These are phyloP conservation scores for Stegophylla sp. DNA, from an alignment of 2,888 invertebrate genomes.

Conservation along the genomic window DNA sequence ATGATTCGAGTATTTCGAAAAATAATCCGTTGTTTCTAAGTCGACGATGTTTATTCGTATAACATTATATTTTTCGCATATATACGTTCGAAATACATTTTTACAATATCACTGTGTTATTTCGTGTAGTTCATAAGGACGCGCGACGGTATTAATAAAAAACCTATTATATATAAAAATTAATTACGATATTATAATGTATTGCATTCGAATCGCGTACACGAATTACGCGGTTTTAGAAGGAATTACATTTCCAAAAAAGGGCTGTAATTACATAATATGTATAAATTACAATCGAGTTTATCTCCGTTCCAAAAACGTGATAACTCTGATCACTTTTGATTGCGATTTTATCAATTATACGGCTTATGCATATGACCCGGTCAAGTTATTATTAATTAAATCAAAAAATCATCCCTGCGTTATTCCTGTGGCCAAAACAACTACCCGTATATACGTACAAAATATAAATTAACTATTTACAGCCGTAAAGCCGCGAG, in stretches of 20 bases:
- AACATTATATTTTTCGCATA: background rate
- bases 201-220: background rate
- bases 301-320: background rate
- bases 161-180: too few species aligned
- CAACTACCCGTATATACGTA: background rate
- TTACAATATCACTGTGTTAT: background rate
- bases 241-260: slow-evolving; percentile 14
- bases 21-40: too few species aligned
- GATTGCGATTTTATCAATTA: background rate
- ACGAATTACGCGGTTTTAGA: background rate
- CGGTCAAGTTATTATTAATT: slow-evolving; percentile 5
- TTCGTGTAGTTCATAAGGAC: too few species aligned
- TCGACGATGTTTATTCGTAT: background rate
- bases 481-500: slow-evolving; percentile 11
- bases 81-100: background rate
- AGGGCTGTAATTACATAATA: too few species aligned
- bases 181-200: background rate
- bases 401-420: slow-evolving; percentile 21
- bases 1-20: too few species aligned
- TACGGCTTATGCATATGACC: background rate
- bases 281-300: slow-evolving; percentile 3
- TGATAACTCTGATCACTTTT: background rate
- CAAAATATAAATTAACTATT: slow-evolving; percentile 1
- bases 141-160: too few species aligned
- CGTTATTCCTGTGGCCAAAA: background rate